Base-by-base conservation (phyloP, 1,140 invertebrate species). In the Nomia melanderi region DNA sequence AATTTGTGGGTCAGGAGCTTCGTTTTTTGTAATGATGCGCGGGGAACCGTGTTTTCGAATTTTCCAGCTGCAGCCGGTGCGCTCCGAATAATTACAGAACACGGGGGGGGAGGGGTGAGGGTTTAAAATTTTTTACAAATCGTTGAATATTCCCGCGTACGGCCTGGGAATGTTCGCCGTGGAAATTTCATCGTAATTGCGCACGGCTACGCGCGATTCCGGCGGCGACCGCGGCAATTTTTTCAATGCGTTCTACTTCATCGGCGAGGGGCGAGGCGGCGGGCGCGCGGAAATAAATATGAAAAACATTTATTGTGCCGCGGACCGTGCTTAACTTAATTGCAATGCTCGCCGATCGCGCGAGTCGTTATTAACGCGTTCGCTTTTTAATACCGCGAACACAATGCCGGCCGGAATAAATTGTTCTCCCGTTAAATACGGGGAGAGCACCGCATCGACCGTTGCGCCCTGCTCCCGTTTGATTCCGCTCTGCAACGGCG, bases 221-320 rank as follows among this genome's bases (percentile, higher is more conserved):
- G 5, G 33, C 20, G 41, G 54, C 63, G 54, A 65, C 29, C 60
- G 20, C 31, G 9, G 33, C n/a, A 54, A 50, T 65, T 73, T 73
- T 65, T 50, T 73, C 60, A 27, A 64, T 63, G 71, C 29, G 39
- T 54, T 65, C 53, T 63, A 25, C 71, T 73, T 65, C 71, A 65
- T 73, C 60, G 41, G 59, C 23, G n/a, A 20, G 36, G 1, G 29
- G 5, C 17, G 6, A 1, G 20, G 50, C 4, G 47, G 7, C n/a
- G n/a, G 6, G 23, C 9, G 11, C 23, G 4, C 9, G 5, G 41
- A 65, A 73, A 53, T 54, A 73, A 65, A 73, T 65, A 73, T 36
- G 71, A 39, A 36, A 17, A 29, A 20, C 47, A 41, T 63, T 65
- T 36, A 63, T 60, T 17, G 23, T 39, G 36, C 23, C 27, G 25